Evolutionary conservation across 2,797 vertebrate species (phyloP).

Genomic region (Carapus acus): DNA sequence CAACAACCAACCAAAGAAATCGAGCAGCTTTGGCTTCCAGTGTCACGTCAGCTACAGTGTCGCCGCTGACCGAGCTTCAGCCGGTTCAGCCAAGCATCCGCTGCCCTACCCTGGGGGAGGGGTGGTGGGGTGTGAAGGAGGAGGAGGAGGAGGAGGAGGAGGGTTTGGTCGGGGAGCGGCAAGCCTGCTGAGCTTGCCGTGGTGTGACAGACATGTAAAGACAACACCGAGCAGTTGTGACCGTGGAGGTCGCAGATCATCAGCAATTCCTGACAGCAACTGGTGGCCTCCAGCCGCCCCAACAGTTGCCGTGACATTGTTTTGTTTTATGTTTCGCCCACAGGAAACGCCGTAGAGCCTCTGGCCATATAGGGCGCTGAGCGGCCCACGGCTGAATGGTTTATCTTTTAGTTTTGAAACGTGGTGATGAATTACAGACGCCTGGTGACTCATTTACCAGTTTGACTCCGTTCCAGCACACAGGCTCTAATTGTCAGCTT

Average conservation of each 20-base stretch:
- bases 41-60: too few relatives aligned
- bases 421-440: constrained; percentile 58
- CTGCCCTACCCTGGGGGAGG: too few relatives aligned
- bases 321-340: constrained; percentile 57
- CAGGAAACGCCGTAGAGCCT: constrained; percentile 45
- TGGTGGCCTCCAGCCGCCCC: constrained; percentile 61
- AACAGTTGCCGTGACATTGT: constrained; percentile 63
- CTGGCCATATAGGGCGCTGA: constrained; percentile 37
- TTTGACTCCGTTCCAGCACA: constrained; percentile 24
- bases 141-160: too few relatives aligned
- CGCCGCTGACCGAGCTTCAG: too few relatives aligned
- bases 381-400: constrained; percentile 51
- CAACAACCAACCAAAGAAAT: too few relatives aligned
- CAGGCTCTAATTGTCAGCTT: constrained; percentile 6
- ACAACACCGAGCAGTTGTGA: constrained; percentile 60
- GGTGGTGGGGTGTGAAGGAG: too few relatives aligned
- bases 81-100: too few relatives aligned
- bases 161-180: constrained; percentile 16
- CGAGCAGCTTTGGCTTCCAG: too few relatives aligned
- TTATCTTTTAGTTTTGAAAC: constrained; percentile 63
- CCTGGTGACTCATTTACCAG: constrained; percentile 65
- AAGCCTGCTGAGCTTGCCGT: constrained; percentile 36
- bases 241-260: constrained; percentile 56
- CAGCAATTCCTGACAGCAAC: constrained; percentile 68
- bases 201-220: constrained; percentile 59